phyloP scores from a whole-genome alignment of 2,113 vertebrate genomes.

The Arenaria interpres region DNA sequence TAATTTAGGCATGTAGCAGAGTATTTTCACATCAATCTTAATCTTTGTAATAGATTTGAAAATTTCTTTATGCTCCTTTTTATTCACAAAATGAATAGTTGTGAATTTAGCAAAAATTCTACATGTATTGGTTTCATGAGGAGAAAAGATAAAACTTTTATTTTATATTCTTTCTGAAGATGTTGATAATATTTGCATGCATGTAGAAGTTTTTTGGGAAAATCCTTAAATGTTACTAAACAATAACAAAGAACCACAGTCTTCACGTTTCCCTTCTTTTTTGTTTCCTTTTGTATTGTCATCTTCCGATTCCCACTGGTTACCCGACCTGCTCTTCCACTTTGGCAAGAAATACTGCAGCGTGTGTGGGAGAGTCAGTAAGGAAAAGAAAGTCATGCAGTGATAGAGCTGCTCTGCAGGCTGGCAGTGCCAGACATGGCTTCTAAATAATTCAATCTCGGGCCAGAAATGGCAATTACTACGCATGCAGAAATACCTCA shows the following conservation, averaged over 20 bases:
- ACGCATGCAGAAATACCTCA: neutral
- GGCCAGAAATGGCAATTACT: neutral
- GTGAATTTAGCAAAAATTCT: neutral
- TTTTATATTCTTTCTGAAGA: neutral
- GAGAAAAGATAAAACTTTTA: neutral
- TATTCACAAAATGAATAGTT: neutral
- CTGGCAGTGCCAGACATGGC: neutral
- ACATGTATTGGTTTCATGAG: neutral
- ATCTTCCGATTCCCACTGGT: neutral
- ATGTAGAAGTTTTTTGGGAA: neutral
- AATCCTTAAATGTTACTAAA: neutral
- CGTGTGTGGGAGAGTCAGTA: neutral
- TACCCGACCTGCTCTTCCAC: neutral
- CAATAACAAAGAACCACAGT: neutral
- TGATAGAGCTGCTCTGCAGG: constrained; percentile 9
- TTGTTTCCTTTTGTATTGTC: neutral
- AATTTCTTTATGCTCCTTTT: neutral
- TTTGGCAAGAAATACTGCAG: neutral
- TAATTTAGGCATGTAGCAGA: neutral
- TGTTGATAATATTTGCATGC: neutral
- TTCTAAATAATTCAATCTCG: constrained; percentile 9
- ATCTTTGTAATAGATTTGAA: neutral
- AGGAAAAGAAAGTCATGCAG: neutral
- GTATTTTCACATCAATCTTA: neutral
- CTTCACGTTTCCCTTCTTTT: neutral